Base-by-base conservation (phyloP, 2,113 vertebrate species). In the Furnarius figulus region DNA sequence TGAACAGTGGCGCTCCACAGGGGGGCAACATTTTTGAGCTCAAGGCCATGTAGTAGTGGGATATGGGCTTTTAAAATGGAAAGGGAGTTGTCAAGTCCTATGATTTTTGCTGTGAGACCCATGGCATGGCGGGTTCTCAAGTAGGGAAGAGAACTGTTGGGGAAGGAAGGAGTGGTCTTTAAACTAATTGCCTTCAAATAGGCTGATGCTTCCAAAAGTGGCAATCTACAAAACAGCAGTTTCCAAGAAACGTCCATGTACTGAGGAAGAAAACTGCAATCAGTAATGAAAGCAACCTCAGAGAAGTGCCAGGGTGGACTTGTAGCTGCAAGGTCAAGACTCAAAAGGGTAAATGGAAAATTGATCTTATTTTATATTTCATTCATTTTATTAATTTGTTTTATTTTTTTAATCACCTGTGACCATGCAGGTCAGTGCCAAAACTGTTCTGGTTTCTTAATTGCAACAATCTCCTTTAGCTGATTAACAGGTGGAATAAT, bases 11-110 rank as follows among this genome's bases (percentile, higher is more conserved):
- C 47, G 59, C 65, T 94, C 90, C n/a, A 20, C 78, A 40, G 90
- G 90, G 79, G 90, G 19, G 70, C 75, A 80, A 84, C 44, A n/a
- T 85, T 94, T 95, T 74, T 70, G 81, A 86, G 85, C 88, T 94
- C 53, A 85, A 90, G 76, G 53, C 70, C 47, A 52, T 24, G 47
- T 91, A 94, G 88, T 55, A 71, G 74, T 83, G 53, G 75, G 72
- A 73, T 90, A 73, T 81, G 73, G 55, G 65, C 87, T 96, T 95
- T 90, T 92, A 50, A 92, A 84, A 75, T 63, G 44, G 87, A 77
- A 87, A 71, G 35, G 42, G 70, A 85, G 49, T 56, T 90, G 85
- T 90, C 7, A 25, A 71, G 56, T 23, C 59, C 84, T 68, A 23
- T 63, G 76, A 86, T 94, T 94, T 94, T 91, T 86, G 65, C 23